Percentiles rank a stretch among this genome's conserved stretches.
Conservation (phyloP, 2,797 vertebrate species). For the Phalanger gymnotis region DNA sequence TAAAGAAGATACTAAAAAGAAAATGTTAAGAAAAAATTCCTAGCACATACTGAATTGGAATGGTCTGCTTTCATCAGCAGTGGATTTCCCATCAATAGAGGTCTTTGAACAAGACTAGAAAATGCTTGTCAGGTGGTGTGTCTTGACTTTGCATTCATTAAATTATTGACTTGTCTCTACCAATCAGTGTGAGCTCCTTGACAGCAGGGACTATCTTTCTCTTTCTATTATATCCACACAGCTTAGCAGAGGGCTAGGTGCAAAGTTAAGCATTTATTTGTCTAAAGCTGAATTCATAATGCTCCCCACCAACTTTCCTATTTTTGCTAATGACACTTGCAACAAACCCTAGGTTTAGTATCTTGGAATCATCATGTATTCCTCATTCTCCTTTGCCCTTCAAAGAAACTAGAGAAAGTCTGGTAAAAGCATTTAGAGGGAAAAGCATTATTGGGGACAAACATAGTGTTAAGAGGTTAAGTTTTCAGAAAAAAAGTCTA, state of each 20-base stretch:
- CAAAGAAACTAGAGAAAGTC: slow-evolving; percentile 45
- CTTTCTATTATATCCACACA: not conserved
- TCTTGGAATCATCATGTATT: slow-evolving; percentile 37
- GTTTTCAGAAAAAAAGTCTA: slow-evolving; percentile 20
- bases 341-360: slow-evolving; percentile 27
- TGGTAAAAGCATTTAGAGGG: slow-evolving; percentile 40
- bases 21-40: not conserved
- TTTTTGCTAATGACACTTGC: slow-evolving; percentile 31
- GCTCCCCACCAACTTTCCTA: slow-evolving; percentile 35
- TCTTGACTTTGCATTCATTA: not conserved
- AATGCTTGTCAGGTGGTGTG: not conserved
- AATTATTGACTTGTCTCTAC: not conserved
- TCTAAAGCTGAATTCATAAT: slow-evolving; percentile 44
- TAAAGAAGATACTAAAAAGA: not conserved
- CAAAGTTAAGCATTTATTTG: not conserved
- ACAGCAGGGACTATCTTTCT: not conserved
- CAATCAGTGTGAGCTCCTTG: not conserved
- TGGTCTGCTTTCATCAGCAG: not conserved
- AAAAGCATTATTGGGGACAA: slow-evolving; percentile 25
- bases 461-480: slow-evolving; percentile 13
- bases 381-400: slow-evolving; percentile 20
- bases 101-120: not conserved
- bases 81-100: not conserved
- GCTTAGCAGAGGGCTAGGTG: not conserved
- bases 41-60: not conserved